A percentile compares a stretch with the other conserved stretches of the same genome.
phyloP scores from a whole-genome alignment of 2,888 invertebrate species.

The Cryptocephalus moraei region DNA sequence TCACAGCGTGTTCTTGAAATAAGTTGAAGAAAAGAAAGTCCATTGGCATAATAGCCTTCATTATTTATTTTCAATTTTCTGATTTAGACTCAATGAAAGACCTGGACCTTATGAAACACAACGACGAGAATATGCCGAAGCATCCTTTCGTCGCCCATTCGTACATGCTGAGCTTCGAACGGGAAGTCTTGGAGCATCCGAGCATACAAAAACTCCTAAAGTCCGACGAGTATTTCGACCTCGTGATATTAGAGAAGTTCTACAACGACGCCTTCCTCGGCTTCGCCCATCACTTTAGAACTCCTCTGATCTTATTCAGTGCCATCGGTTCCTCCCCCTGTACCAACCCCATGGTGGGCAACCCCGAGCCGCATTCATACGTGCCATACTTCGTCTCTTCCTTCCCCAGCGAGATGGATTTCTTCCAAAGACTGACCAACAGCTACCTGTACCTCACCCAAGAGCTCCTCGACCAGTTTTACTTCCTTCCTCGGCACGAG shows the following conservation, averaged over 20 bases:
- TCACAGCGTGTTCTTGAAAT: no score
- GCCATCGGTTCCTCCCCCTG: conserved; percentile 38
- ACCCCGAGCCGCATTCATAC: conserved; percentile 41
- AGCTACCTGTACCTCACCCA: conserved; percentile 22
- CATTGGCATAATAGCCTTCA: no score
- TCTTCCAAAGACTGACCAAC: conserved; percentile 45
- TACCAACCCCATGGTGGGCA: conserved; percentile 31
- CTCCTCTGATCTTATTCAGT: conserved; percentile 33
- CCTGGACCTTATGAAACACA: no score
- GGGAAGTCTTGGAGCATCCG: conserved; percentile 12
- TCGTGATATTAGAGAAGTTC: conserved; percentile 39
- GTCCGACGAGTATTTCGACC: conserved; percentile 33
- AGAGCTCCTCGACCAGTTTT: conserved; percentile 13
- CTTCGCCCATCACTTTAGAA: conserved; percentile 30
- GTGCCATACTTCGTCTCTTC: conserved; percentile 39
- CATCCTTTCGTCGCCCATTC: no score
- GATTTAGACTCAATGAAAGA: no score
- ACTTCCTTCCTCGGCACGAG: conserved; percentile 19
- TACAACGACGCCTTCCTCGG: conserved; percentile 40
- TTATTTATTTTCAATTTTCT: no score
- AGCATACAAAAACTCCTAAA: conserved; percentile 24
- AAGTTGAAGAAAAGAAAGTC: no score
- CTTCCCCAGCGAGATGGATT: conserved; percentile 38
- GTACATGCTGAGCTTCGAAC: no score
- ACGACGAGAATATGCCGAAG: no score